Evolutionary conservation across 2,797 vertebrate species (phyloP), one percentile per base, ranked within the genome.

Genomic region (Psittacula echo): DNA sequence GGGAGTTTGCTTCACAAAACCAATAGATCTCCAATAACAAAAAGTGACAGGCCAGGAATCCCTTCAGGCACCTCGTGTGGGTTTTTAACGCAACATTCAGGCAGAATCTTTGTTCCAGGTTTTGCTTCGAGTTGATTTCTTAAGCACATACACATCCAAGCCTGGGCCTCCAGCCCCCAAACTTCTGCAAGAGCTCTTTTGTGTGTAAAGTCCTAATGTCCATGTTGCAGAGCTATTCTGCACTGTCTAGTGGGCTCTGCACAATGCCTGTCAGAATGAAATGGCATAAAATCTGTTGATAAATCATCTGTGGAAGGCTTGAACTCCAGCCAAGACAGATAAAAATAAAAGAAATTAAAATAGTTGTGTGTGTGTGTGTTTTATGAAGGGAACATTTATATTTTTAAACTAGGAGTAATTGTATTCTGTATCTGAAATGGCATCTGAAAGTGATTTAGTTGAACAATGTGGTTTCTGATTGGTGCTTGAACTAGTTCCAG

Each of bases 381-480:
- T 97, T 96, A 96, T 89, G 89, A 98, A 98, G 98, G 98, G 97
- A 98, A 98, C 98, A 98, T 97, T 97, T 98, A 98, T 99, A 98
- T 99, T 98, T 99, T 98, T 98, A 98, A 98, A 98, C 97, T 98
- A 98, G 98, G 98, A 99, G 98, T 98, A 99, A 99, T 98, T 99
- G 98, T 98, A 97, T 97, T 98, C 98, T 98, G 98, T 98, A 98
- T 98, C 98, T 98, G 97, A 98, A 98, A 97, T 98, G 96, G 97
- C 99, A 99, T 98, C 99, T 99, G 99, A 99, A 98, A 99, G 98
- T 98, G 98, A 99, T 99, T 99, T 99, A 97, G 96, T 95, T 97
- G 97, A 99, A 99, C 99, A 99, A 98, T 98, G 98, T 98, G 98
- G 98, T 98, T 98, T 98, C 98, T 99, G 98, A 98, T 98, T 98